Conservation (phyloP, 2,888 invertebrate genomes). For the Microchrysa polita region DNA sequence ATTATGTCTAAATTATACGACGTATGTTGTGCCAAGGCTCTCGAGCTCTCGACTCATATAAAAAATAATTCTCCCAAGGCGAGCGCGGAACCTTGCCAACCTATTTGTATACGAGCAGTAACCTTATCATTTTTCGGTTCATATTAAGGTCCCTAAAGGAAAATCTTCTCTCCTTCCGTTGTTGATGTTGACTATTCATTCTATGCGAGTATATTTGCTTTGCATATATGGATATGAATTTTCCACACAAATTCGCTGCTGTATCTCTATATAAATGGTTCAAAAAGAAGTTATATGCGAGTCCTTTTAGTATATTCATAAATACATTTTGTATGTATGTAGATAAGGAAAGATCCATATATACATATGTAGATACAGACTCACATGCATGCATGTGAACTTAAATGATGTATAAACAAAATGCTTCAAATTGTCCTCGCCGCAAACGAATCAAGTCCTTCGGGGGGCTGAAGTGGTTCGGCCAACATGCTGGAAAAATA, state of each 20-base stretch:
- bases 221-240: neutral
- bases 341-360: slow-evolving; percentile 17
- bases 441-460: slow-evolving; percentile 1
- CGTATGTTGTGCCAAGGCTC: too few relatives aligned
- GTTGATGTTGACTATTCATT: neutral
- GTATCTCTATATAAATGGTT: neutral
- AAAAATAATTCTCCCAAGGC: neutral
- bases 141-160: slow-evolving; percentile 14
- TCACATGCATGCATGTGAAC: slow-evolving; percentile 32
- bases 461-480: neutral
- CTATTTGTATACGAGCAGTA: too few relatives aligned
- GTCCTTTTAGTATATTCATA: too few relatives aligned
- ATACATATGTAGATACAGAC: too few relatives aligned
- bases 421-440: slow-evolving; percentile 33
- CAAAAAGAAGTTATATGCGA: too few relatives aligned
- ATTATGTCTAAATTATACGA: slow-evolving; percentile 20
- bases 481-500: neutral
- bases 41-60: slow-evolving; percentile 1
- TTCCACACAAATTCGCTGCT: neutral
- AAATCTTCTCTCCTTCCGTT: neutral
- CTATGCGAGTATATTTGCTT: neutral
- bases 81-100: neutral
- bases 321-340: too few relatives aligned
- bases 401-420: slow-evolving; percentile 38
- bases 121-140: slow-evolving; percentile 16